Evolutionary conservation across 2,888 invertebrate species (phyloP), one percentile per base, ranked within the genome.

Genomic region (Scelioninae gen. 2): DNA sequence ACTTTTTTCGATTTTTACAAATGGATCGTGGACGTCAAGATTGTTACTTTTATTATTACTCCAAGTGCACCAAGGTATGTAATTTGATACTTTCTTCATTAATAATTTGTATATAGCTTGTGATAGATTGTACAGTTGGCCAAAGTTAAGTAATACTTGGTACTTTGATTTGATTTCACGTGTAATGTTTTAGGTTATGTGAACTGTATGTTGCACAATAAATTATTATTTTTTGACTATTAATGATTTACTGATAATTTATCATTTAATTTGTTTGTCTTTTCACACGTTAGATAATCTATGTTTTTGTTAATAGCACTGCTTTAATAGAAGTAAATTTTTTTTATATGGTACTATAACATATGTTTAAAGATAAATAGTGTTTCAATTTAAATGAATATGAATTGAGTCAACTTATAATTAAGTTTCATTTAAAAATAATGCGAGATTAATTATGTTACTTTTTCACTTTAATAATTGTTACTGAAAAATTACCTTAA

Each of bases 21-120:
- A 90, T 92, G 90, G 92, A 92, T 87, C 91, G 91, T 80, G 91
- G 91, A 80, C 89, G 91, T 82, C 92, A 92, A 88, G 95, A 95
- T 87, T 95, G 95, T 87, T 95, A 95, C 87, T 95, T 94, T 88
- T 95, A 92, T 87, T 95, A 93, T 86, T 94, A 95, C 85, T 94
- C 94, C 64, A 93, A 92, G 75, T 95, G 95, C 86, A 91, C 91
- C 76, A 95, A 94, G 91, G 94, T 94, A 88, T 87, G 87, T 81
- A 71, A 57, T 25, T 52, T 9, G 35, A 18, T 45, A n/a, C n/a
- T n/a, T n/a, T n/a, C n/a, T n/a, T n/a, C 58, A n/a, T 35, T 9
- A 35, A 15, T 37, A 13, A 22, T 11, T 58, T 31, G 19, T 6
- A 18, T 18, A 18, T 18, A 5, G 6, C n/a, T 50, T 18, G n/a